These are phyloP conservation scores for Staurois parvus DNA, from an alignment of 2,797 vertebrate species.

Conservation along the genomic window DNA sequence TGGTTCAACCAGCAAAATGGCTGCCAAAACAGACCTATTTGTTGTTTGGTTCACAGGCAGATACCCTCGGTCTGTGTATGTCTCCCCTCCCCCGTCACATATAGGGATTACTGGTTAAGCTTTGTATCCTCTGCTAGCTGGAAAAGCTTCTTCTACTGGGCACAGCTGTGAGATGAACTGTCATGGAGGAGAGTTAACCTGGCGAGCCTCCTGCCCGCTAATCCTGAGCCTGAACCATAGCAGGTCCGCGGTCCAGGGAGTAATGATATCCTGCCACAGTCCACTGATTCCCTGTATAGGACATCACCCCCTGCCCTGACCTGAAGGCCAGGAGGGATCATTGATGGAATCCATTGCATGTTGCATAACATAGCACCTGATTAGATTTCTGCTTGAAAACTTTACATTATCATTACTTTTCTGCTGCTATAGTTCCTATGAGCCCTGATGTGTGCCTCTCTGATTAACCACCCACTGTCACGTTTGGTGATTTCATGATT, in stretches of 20 bases:
- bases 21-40: too few species aligned
- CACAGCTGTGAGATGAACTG: conserved; percentile 27
- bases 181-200: not conserved
- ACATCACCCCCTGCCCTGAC: not conserved
- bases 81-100: not conserved
- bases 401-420: too few species aligned
- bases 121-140: not conserved
- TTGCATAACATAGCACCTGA: too few species aligned
- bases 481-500: too few species aligned
- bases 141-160: conserved; percentile 7
- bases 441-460: too few species aligned
- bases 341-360: too few species aligned
- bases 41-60: too few species aligned
- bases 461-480: too few species aligned
- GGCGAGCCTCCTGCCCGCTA: not conserved
- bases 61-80: not conserved
- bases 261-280: not conserved
- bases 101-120: conserved; percentile 32
- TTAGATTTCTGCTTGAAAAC: too few species aligned
- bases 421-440: too few species aligned
- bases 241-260: not conserved
- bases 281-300: not conserved
- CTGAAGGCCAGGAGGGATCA: not conserved
- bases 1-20: too few species aligned
- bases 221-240: not conserved